These are phyloP conservation scores for Drosophila rubida DNA, from an alignment of 2,888 invertebrate species.

Conservation along the genomic window DNA sequence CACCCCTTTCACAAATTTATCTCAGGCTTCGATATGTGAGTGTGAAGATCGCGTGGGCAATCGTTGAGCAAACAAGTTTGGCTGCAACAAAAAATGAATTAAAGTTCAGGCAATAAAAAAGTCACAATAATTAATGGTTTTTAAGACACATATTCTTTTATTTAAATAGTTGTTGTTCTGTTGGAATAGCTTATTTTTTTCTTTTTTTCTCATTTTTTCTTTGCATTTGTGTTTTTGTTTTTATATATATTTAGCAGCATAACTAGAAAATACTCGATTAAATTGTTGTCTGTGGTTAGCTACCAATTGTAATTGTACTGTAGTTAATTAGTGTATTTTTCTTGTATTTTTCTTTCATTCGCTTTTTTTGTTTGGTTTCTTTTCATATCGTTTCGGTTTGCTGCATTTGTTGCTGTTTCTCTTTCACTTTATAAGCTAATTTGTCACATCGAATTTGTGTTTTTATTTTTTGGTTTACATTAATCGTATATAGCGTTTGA, in stretches of 20 bases:
- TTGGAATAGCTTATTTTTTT: constrained; percentile 48
- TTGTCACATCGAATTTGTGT: constrained; percentile 73
- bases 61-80: constrained; percentile 54
- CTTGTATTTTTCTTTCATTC: constrained; percentile 19
- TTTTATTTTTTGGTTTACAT: constrained; percentile 51
- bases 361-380: constrained; percentile 35
- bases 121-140: constrained; percentile 60
- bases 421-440: constrained; percentile 65
- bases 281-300: constrained; percentile 52
- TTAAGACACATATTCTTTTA: constrained; percentile 80
- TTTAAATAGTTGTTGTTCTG: constrained; percentile 74
- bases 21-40: constrained; percentile 13
- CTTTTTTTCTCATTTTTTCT: constrained; percentile 20
- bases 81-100: constrained; percentile 36
- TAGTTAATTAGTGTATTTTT: constrained; percentile 44
- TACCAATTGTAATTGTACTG: constrained; percentile 59
- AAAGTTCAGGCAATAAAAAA: constrained; percentile 60
- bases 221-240: constrained; percentile 14
- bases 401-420: constrained; percentile 22
- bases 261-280: constrained; percentile 58
- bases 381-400: constrained; percentile 36
- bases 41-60: constrained; percentile 43
- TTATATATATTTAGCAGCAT: constrained; percentile 48
- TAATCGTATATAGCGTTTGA: constrained; percentile 63
- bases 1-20: constrained; percentile 4